Base-by-base conservation (phyloP, 2,113 vertebrate genomes). In the Pithys albifrons region DNA sequence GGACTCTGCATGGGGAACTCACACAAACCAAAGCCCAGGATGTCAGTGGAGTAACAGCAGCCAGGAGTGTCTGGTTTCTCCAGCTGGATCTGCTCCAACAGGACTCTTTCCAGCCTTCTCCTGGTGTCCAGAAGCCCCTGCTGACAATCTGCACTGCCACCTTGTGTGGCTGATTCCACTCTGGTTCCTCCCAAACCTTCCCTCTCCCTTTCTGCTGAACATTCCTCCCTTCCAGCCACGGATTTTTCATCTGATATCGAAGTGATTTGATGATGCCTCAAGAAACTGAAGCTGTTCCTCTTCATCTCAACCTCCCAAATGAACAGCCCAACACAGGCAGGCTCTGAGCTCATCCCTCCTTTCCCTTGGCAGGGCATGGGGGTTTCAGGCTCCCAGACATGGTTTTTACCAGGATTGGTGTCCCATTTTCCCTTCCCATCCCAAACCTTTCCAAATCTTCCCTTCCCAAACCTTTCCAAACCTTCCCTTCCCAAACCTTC, bases 121-220 rank as follows among this genome's bases (percentile, higher is more conserved):
- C 72, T 72, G 0, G 3, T 8, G 77, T 62, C 82, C 83, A 65
- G 74, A 61, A 48, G 10, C 28, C 95, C 89, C 87, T n/a, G 69
- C 45, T 91, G 91, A 19, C 69, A 95, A 96, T 78, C 96, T 97
- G 91, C 91, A 97, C 93, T 97, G 97, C 96, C 97, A 96, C 93
- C 97, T 96, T 78, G 81, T 91, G 95, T 96, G 97, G 14, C 29
- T 85, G 4, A 15, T 93, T 79, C 52, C 52, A 14, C 61, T 80
- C 3, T 1, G 3, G 6, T 17, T 67, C 70, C 52, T 55, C 45
- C 1, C 1, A 69, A 62, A 64, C 19, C 24, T 62, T 39, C 33
- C 9, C 43, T 24, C 48, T 61, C 46, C 0, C 0, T 23, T 72
- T 62, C 65, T 43, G 3, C 22, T 20, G 16, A 46, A 43, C 6